Evolutionary conservation across 2,797 vertebrate species (phyloP).

Genomic region (Muscicapa comitata): DNA sequence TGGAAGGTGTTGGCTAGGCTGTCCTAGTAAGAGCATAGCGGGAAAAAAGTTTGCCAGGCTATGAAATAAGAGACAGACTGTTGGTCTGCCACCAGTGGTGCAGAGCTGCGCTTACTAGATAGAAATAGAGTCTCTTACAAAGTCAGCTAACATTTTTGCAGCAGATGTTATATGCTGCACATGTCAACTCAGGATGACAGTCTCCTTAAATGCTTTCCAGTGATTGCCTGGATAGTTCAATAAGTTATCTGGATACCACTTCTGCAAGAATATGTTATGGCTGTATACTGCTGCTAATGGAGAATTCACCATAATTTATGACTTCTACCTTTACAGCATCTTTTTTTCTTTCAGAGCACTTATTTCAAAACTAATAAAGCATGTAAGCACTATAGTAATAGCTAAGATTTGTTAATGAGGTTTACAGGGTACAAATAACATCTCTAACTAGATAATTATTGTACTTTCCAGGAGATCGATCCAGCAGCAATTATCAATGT

Average conservation of each 20-base stretch:
- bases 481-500: neutral
- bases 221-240: neutral
- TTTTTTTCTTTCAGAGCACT: neutral
- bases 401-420: neutral
- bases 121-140: neutral
- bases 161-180: neutral
- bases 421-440: neutral
- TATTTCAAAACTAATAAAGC: constrained; percentile 26
- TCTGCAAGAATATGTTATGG: neutral
- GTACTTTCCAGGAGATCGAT: neutral
- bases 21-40: neutral
- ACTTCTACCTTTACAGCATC: neutral
- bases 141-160: neutral
- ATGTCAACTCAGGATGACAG: neutral
- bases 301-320: neutral
- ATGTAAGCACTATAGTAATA: neutral
- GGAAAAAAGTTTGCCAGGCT: neutral
- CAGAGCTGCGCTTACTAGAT: neutral
- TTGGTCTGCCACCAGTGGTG: neutral
- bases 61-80: neutral
- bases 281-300: neutral
- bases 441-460: neutral
- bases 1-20: neutral
- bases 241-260: neutral
- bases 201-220: neutral